Conservation (phyloP, 1,140 invertebrate genomes). For the Medauroidea extradentata region DNA sequence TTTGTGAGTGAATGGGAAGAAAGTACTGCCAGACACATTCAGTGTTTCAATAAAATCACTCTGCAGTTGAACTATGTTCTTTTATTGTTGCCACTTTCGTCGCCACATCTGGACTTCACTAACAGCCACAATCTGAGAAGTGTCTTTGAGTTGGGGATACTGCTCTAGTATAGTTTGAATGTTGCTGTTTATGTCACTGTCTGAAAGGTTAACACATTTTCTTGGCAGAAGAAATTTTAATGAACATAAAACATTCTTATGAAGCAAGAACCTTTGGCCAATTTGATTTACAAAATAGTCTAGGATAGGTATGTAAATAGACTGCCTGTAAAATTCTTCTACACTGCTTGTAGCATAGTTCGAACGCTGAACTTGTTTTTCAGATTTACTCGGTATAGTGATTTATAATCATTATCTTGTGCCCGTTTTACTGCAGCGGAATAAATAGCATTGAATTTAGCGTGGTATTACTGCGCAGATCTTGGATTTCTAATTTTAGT, state of each 20-base stretch:
- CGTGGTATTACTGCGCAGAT: not conserved
- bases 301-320: not conserved
- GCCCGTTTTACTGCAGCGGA: not conserved
- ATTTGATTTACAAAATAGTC: not conserved
- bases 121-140: not conserved
- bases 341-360: not conserved
- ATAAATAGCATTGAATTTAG: not conserved
- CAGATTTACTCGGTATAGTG: not conserved
- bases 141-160: not conserved
- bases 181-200: not conserved
- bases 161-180: not conserved
- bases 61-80: not conserved
- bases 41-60: constrained; percentile 1
- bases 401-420: not conserved
- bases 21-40: not conserved
- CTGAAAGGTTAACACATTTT: not conserved
- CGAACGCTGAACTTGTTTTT: not conserved
- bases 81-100: not conserved
- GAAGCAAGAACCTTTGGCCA: not conserved
- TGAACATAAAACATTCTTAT: not conserved
- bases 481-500: not conserved
- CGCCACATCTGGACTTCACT: constrained; percentile 6
- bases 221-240: constrained; percentile 4
- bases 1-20: constrained; percentile 6
- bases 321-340: constrained; percentile 3